A percentile compares a stretch with the other conserved stretches of the same genome.
These are phyloP conservation scores for Antechinus flavipes DNA, from an alignment of 2,113 vertebrate genomes.

Conservation along the genomic window DNA sequence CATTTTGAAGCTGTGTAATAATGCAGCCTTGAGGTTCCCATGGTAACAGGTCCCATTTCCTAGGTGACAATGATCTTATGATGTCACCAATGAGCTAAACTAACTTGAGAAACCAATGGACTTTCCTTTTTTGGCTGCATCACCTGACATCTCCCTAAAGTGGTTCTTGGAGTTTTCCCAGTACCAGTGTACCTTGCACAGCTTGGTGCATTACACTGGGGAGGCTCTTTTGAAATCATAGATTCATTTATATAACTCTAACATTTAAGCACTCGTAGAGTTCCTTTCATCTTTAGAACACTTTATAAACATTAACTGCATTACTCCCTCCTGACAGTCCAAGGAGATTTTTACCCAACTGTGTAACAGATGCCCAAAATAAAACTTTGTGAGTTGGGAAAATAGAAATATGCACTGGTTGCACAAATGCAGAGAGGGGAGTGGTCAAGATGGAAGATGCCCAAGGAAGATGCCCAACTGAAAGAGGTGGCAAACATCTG, in stretches of 20 bases:
- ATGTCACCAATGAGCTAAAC: slow-evolving; percentile 82
- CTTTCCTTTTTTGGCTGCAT: slow-evolving; percentile 53
- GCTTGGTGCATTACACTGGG: fast-evolving
- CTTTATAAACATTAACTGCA: background rate
- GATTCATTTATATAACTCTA: background rate
- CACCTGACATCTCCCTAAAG: background rate
- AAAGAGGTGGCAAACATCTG: background rate
- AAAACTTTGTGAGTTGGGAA: background rate
- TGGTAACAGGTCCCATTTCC: slow-evolving; percentile 85
- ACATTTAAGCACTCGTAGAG: background rate
- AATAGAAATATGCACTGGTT: fast-evolving
- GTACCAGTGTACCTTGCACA: fast-evolving
- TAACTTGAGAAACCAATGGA: slow-evolving; percentile 73
- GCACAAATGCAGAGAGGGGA: fast-evolving
- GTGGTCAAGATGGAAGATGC: fast-evolving
- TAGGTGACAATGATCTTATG: slow-evolving; percentile 85
- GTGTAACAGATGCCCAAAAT: background rate
- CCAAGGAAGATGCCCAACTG: fast-evolving
- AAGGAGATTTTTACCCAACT: background rate
- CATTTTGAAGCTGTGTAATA: slow-evolving; percentile 81
- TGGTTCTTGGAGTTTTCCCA: background rate
- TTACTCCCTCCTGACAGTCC: fast-evolving
- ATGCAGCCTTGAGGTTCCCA: slow-evolving; percentile 84
- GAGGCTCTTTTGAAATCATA: background rate
- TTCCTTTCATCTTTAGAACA: background rate